These are phyloP conservation scores for Megalops cyprinoides DNA, from an alignment of 2,797 vertebrate genomes.

Conservation along the genomic window DNA sequence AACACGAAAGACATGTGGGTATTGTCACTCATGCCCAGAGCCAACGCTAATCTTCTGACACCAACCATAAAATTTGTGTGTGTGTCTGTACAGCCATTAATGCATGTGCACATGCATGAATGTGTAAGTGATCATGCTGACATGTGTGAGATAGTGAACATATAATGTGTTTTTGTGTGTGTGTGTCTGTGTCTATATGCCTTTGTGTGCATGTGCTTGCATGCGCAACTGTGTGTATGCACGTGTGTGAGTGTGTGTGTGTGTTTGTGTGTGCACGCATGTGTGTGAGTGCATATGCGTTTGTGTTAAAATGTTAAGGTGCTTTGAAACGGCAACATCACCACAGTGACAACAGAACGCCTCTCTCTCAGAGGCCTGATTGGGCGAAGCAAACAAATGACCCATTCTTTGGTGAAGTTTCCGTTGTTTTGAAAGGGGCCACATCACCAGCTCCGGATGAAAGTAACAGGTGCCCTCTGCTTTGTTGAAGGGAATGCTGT, in stretches of 20 bases:
- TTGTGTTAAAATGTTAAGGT: not conserved
- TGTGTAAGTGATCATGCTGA: too few species aligned
- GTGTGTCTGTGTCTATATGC: not conserved
- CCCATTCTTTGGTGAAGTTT: not conserved
- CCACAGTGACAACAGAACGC: not conserved
- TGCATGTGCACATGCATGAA: too few species aligned
- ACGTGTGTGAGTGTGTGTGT: not conserved
- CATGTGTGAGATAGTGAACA: not conserved
- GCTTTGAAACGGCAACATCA: too few species aligned
- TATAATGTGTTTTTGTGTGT: not conserved
- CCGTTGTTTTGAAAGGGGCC: not conserved
- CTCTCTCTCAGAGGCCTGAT: not conserved
- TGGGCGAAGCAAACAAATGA: not conserved
- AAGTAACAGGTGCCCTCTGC: not conserved
- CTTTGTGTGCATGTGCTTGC: not conserved
- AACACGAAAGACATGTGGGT: not conserved
- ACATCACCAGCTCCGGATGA: not conserved
- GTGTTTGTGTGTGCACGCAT: too few species aligned
- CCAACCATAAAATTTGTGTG: not conserved
- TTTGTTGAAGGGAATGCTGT: not conserved
- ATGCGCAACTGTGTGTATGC: not conserved
- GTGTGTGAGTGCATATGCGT: not conserved
- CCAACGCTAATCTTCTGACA: not conserved
- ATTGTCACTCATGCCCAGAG: not conserved
- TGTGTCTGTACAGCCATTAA: too few species aligned